phyloP scores from a whole-genome alignment of 2,888 invertebrate genomes.

The Dusona sp. region DNA sequence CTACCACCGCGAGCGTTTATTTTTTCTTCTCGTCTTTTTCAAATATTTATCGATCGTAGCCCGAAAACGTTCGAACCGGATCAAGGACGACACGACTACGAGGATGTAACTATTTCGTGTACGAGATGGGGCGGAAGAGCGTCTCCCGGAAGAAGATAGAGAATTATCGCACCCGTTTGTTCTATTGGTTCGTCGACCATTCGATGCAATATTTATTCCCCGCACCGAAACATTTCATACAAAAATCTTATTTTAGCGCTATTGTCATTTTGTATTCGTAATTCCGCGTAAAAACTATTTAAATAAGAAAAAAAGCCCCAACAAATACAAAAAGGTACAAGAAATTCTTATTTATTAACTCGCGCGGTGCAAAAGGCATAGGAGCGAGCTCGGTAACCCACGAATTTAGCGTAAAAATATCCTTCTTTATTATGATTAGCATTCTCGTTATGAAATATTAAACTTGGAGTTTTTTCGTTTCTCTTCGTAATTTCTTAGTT shows the following conservation, averaged over 20 bases:
- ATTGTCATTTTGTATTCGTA: background rate
- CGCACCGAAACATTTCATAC: background rate
- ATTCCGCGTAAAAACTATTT: background rate
- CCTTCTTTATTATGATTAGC: background rate
- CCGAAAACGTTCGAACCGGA: background rate
- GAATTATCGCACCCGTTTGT: background rate
- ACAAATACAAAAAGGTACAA: too few relatives aligned
- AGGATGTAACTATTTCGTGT: background rate
- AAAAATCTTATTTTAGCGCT: background rate
- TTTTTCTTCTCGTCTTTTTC: background rate
- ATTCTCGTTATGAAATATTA: background rate
- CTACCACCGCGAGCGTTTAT: background rate
- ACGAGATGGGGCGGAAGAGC: background rate
- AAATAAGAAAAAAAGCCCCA: background rate
- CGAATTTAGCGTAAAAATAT: too few relatives aligned
- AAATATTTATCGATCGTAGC: conserved; percentile 1
- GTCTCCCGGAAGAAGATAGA: background rate
- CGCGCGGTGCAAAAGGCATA: too few relatives aligned
- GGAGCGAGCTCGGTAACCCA: too few relatives aligned
- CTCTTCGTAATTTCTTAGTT: background rate
- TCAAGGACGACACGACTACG: background rate
- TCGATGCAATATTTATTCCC: background rate
- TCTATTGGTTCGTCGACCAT: background rate
- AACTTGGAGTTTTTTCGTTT: background rate
- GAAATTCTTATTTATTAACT: too few relatives aligned